These are phyloP conservation scores for Phaedon cochleariae DNA, from an alignment of 2,888 invertebrate species.

Conservation along the genomic window DNA sequence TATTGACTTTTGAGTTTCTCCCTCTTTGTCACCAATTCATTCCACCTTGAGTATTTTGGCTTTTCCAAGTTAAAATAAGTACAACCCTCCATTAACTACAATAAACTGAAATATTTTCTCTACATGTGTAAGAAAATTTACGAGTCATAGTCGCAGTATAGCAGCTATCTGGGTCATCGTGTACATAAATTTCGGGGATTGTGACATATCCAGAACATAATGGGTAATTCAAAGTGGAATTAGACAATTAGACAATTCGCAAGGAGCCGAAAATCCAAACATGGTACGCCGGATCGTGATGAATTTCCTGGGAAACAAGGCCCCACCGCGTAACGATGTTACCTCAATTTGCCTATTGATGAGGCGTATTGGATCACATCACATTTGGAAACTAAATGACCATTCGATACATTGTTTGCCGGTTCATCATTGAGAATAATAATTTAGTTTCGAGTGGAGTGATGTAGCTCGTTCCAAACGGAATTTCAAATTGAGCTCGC, in stretches of 20 bases:
- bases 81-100: too few relatives aligned
- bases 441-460: constrained; percentile 24
- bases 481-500: constrained; percentile 21
- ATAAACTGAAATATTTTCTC: too few relatives aligned
- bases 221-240: neutral
- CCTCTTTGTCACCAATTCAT: too few relatives aligned
- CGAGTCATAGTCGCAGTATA: too few relatives aligned
- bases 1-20: too few relatives aligned
- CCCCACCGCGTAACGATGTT: constrained; percentile 30
- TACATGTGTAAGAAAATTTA: too few relatives aligned
- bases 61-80: too few relatives aligned
- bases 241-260: neutral
- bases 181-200: too few relatives aligned
- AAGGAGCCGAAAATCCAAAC: constrained; percentile 1
- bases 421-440: constrained; percentile 34
- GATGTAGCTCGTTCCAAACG: constrained; percentile 18
- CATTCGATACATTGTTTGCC: constrained; percentile 33
- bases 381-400: constrained; percentile 34
- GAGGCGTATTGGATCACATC: constrained; percentile 32
- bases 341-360: constrained; percentile 37
- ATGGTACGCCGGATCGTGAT: constrained; percentile 11
- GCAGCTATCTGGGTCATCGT: too few relatives aligned
- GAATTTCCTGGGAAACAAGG: constrained; percentile 33
- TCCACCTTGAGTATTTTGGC: too few relatives aligned
- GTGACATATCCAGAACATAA: neutral